Percentiles rank a stretch among this genome's conserved stretches.
These are phyloP conservation scores for Corythornis madagascariensis DNA, from an alignment of 2,113 vertebrate genomes.

Conservation along the genomic window DNA sequence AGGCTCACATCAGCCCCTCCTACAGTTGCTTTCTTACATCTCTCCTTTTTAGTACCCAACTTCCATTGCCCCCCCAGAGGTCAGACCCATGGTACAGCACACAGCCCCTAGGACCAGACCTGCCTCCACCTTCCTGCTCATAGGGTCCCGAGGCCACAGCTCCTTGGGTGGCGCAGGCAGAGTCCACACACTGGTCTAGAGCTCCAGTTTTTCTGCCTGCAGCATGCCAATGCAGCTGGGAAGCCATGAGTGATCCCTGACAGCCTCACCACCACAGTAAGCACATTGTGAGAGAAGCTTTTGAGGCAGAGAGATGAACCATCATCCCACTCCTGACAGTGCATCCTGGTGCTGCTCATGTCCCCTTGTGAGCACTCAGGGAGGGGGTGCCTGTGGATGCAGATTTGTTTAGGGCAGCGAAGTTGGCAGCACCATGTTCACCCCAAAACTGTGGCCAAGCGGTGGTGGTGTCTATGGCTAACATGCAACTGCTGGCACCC, in stretches of 20 bases:
- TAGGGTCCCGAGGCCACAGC: not conserved
- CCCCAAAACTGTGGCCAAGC: not conserved
- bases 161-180: not conserved
- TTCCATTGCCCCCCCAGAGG: not conserved
- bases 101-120: not conserved
- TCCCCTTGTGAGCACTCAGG: not conserved
- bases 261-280: not conserved
- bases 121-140: not conserved
- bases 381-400: fast-evolving
- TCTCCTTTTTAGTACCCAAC: not conserved
- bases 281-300: not conserved
- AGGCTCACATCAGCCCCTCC: not conserved
- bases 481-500: slow-evolving; percentile 56
- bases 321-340: fast-evolving
- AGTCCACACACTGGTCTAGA: not conserved
- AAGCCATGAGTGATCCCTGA: not conserved
- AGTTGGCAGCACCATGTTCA: not conserved
- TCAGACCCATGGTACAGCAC: not conserved
- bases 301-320: not conserved
- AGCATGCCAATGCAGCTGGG: not conserved
- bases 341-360: not conserved
- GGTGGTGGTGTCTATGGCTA: not conserved
- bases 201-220: not conserved
- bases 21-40: not conserved
- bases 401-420: not conserved